Base-by-base conservation (phyloP, 1,140 invertebrate species). In the Dreissena rostriformis region DNA sequence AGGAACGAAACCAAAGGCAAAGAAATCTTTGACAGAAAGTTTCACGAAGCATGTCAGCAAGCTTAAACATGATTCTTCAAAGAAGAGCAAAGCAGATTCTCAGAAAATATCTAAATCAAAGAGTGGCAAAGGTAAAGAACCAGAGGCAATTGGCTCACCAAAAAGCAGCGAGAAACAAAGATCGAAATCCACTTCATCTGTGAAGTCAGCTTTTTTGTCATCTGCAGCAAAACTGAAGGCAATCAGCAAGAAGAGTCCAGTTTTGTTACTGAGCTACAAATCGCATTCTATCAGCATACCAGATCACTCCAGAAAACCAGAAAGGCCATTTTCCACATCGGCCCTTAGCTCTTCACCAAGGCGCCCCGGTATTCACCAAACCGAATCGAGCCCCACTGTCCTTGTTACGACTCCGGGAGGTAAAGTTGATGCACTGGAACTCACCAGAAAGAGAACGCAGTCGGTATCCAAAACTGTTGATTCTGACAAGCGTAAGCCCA, bases 201-300 rank as follows among this genome's bases (percentile, higher is more conserved):
- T 82, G 24, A 74, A 73, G 61, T 75, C 80, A 39, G 80, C 80
- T n/a, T n/a, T 82, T 17, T 28, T 82, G 17, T 66, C 80, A 28
- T 82, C 80, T 65, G 80, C 80, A 67, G 80, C 80, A 22, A 82
- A 82, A 68, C 24, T 82, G 49, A 82, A 82, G 68, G 22, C 80
- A 28, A 65, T 82, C 11, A 71, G 80, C 24, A 63, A 22, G 5
- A 74, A 65, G 24, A 82, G 72, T 75, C 80, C 80, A 22, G 80
- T 82, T 0, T 75, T 49, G 6, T 49, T 82, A 22, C 19, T 82
- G 11, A 82, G 80, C 39, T 82, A 82, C 63, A 74, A 75, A 52
- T 82, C 80, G 15, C 39, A 82, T 29, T 82, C 80, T 26, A 82
- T 82, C 2, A 82, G 68, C 66, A 75, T 82, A 24, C 80, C 80